Evolutionary conservation across 2,797 vertebrate genomes (phyloP).

Genomic region (Tapirus indicus): DNA sequence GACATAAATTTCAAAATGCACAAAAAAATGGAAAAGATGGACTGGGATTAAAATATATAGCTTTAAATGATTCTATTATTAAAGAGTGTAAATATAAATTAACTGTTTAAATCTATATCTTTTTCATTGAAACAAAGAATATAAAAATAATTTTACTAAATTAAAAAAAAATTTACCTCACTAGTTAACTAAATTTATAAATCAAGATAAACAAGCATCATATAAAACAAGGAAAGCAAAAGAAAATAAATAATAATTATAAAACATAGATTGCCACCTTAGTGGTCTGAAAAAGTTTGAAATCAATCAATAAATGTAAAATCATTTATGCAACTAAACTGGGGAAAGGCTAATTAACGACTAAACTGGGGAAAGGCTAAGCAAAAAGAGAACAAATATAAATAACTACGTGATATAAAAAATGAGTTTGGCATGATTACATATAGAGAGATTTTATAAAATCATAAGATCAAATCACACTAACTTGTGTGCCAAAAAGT

Average conservation of each 20-base stretch:
- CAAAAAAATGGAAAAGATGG: too few species aligned
- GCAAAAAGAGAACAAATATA: background rate
- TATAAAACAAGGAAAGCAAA: background rate
- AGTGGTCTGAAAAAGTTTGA: background rate
- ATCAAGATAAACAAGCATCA: background rate
- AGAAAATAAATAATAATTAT: background rate
- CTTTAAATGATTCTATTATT: too few species aligned
- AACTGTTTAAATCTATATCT: too few species aligned
- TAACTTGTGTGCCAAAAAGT: background rate
- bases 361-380: background rate
- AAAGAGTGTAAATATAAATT: too few species aligned
- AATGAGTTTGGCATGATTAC: background rate
- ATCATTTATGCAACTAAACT: background rate
- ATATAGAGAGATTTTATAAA: background rate
- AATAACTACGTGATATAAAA: background rate
- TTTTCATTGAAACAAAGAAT: too few species aligned
- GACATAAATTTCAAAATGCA: too few species aligned
- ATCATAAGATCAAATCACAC: background rate
- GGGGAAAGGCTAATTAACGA: background rate
- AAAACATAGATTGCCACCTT: background rate
- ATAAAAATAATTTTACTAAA: too few species aligned
- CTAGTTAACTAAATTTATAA: too few species aligned
- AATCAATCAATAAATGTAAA: background rate
- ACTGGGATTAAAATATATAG: too few species aligned
- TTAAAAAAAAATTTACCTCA: too few species aligned